Conservation (phyloP, 2,113 vertebrate genomes). For the Holacanthus passer region DNA sequence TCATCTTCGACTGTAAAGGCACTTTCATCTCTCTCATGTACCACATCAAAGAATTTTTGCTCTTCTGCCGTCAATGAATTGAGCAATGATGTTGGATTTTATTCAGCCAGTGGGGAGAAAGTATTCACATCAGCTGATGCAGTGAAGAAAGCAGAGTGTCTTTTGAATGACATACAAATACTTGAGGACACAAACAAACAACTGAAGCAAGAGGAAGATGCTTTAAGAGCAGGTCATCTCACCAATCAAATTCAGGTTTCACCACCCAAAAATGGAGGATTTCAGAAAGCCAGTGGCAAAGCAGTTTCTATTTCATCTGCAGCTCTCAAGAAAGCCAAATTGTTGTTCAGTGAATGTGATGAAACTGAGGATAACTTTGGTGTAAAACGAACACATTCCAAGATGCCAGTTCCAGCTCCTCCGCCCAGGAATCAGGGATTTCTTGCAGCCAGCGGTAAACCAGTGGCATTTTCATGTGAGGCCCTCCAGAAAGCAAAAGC, state of each 20-base stretch:
- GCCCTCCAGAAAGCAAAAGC: slow-evolving; percentile 69
- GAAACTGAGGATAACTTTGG: slow-evolving; percentile 5
- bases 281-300: slow-evolving; percentile 88
- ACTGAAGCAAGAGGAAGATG: slow-evolving; percentile 11
- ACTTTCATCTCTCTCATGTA: slow-evolving; percentile 10
- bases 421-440: slow-evolving; percentile 77
- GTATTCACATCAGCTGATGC: slow-evolving; percentile 58
- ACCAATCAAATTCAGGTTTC: neutral
- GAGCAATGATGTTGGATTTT: slow-evolving; percentile 82
- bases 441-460: slow-evolving; percentile 87
- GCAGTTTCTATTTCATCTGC: slow-evolving; percentile 81
- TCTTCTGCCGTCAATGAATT: slow-evolving; percentile 7
- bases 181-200: slow-evolving; percentile 18
- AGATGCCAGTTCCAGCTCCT: neutral
- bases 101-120: slow-evolving; percentile 68
- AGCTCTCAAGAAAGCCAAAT: slow-evolving; percentile 83
- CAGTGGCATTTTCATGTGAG: slow-evolving; percentile 82
- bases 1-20: slow-evolving; percentile 79
- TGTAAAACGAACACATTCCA: neutral
- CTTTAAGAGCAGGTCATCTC: neutral
- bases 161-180: slow-evolving; percentile 82
- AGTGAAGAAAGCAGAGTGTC: slow-evolving; percentile 58
- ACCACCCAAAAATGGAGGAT: slow-evolving; percentile 73
- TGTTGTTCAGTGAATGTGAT: slow-evolving; percentile 79
- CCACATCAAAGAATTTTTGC: slow-evolving; percentile 24